phyloP scores from a whole-genome alignment of 2,113 vertebrate genomes.

The Pluvialis apricaria region DNA sequence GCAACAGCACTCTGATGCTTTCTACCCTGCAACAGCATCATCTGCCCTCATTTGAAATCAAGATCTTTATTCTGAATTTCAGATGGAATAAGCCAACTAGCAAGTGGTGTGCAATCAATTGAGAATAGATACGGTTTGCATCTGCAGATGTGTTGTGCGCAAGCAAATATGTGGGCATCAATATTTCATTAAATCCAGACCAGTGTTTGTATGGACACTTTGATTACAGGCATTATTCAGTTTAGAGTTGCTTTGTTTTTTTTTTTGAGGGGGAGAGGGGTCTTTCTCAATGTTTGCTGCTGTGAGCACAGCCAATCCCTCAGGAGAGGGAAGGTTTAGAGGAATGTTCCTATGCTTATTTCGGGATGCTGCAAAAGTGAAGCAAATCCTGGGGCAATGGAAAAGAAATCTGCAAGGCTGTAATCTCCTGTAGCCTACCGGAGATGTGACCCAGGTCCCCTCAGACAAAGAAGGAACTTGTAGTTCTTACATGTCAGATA shows the following conservation, averaged over 20 bases:
- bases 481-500: not conserved
- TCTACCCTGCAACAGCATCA: not conserved
- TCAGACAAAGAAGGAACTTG: not conserved
- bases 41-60: not conserved
- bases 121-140: not conserved
- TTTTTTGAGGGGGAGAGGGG: rapidly evolving
- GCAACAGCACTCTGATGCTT: not conserved
- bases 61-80: not conserved
- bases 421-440: too few species aligned
- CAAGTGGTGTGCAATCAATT: not conserved
- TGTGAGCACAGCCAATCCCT: not conserved
- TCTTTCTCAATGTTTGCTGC: not conserved
- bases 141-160: not conserved
- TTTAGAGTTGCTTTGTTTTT: not conserved
- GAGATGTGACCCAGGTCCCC: not conserved
- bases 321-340: not conserved
- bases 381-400: not conserved
- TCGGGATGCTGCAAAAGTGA: not conserved
- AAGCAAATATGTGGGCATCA: not conserved
- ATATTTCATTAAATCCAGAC: not conserved
- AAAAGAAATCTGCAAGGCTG: not conserved
- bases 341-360: not conserved
- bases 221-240: not conserved
- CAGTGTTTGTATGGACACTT: not conserved
- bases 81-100: not conserved